These are phyloP conservation scores for Eonycteris spelaea DNA, from an alignment of 2,113 vertebrate species.

Conservation along the genomic window DNA sequence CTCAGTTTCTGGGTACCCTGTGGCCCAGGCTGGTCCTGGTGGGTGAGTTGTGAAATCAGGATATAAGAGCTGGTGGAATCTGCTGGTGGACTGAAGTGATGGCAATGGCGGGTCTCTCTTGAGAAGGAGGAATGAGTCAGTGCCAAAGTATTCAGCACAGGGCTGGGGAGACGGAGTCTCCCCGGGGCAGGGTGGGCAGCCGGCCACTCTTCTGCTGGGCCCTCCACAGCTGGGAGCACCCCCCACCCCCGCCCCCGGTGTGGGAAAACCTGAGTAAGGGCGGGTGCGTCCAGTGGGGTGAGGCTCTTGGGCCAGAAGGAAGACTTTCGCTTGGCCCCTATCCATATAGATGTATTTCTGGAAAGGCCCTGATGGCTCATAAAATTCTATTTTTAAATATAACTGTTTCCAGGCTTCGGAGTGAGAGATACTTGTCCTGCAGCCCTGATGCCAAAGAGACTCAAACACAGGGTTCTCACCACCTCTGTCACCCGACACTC, in stretches of 20 bases:
- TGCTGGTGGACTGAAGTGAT: neutral
- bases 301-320: neutral
- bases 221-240: neutral
- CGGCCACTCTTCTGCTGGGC: neutral
- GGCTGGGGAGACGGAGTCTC: neutral
- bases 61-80: neutral
- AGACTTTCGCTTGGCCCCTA: neutral
- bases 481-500: neutral
- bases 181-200: neutral
- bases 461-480: neutral
- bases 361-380: constrained; percentile 24
- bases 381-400: constrained; percentile 62
- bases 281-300: neutral
- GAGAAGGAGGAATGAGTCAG: neutral
- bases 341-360: neutral
- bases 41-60: neutral
- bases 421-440: neutral
- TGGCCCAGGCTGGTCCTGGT: neutral
- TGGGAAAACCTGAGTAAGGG: neutral
- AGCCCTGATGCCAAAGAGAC: neutral
- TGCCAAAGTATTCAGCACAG: neutral
- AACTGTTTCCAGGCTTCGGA: neutral
- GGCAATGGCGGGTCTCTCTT: neutral
- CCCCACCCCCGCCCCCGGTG: neutral
- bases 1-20: neutral